Base-by-base conservation (phyloP, 1,140 invertebrate genomes). In the Schlechtendalia chinensis region DNA sequence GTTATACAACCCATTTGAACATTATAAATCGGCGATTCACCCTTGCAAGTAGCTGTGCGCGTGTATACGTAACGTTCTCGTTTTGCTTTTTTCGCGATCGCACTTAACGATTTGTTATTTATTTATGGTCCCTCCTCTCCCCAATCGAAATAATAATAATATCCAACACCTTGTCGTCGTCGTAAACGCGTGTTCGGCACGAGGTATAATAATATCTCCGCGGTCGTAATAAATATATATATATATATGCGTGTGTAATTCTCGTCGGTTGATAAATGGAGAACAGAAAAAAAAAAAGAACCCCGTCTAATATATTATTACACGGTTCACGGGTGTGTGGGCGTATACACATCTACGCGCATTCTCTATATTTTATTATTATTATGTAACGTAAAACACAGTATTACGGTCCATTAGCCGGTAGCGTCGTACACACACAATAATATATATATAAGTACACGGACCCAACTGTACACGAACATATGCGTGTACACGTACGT, bases 341-440 rank as follows among this genome's bases (percentile, higher is more conserved):
- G 65, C n/a, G 65, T 10, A 47, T n/a, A 16, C 14, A n/a, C 39
- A 19, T n/a, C n/a, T 5, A 39, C 19, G 12, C 56, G 22, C 27
- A 24, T 69, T 69, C 17, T n/a, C 27, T 17, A 29, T 61, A 27
- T 61, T 24, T 24, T 8, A 32, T 19, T 29, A 65, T 32, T n/a
- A 65, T 67, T 19, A 69, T 17, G 45, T 22, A 39, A 45, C 45
- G 45, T 69, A 24, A 69, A 69, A 69, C 22, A 47, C 39, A 69
- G 47, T 69, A 69, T 24, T 47, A 47, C 39, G 65, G 39, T 69
- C 65, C 39, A 69, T 69, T 69, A 24, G n/a, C n/a, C 65, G 39
- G 65, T 69, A 67, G 32, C n/a, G 32, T 67, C 32, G 32, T 8
- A 27, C 59, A 61, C 17, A 61, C 24, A 61, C 17, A 61, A 27